Base-by-base conservation (phyloP, 2,113 vertebrate species). In the Neolamprologus toae region DNA sequence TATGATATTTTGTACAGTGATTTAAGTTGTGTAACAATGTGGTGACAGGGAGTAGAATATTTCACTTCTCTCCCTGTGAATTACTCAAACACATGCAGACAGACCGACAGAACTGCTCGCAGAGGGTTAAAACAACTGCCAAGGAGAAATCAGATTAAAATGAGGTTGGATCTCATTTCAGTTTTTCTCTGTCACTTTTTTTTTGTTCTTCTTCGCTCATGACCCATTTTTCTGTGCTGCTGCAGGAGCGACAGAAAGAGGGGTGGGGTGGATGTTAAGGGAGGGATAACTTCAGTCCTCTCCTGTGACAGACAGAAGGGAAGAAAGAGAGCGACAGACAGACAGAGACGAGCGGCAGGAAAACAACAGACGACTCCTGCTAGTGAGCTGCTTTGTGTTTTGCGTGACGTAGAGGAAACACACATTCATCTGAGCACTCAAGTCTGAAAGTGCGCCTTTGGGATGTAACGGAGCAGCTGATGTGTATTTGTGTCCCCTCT, bases 61-160 rank as follows among this genome's bases (percentile, higher is more conserved):
- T 82, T 86, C 76, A 47, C 55, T 53, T 13, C 51, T 14, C 28
- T 73, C 16, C 55, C 53, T 61, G 35, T 84, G 73, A 84, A 81
- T 86, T 51, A 54, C 66, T 71, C 84, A 81, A 21, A 83, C 80
- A 51, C 81, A 86, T 51, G 63, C 47, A 83, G 12, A 68, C 10
- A 78, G 45, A 9, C 66, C n/a, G 17, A 47, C 68, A 83, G 82
- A 86, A 80, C 49, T 81, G 80, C 90, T 86, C 83, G 86, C 88
- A 83, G 31, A 84, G 93, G 94, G 93, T 94, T 95, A 93, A 94
- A 94, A 95, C 89, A 91, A 90, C 89, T 93, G 93, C 93, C 85
- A 90, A 88, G 86, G 79, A 88, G 85, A 94, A 93, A 94, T 92
- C 90, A 87, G 89, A 93, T 92, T 94, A 93, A 95, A 95, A 95